Conservation (phyloP, 2,113 vertebrate genomes). For the Vulpes lagopus region DNA sequence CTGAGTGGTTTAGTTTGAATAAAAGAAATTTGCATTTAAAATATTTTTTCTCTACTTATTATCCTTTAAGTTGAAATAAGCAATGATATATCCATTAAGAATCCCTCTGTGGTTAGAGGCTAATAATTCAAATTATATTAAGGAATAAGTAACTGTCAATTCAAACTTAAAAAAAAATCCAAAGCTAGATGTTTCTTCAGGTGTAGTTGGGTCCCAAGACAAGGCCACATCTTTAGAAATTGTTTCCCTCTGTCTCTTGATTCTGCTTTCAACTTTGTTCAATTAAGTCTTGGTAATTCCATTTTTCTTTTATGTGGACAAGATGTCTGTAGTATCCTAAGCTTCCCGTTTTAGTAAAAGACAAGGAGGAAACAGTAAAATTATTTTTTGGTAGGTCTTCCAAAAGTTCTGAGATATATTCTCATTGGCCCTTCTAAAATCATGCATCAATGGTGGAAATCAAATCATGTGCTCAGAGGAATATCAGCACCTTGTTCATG, state of each 20-base stretch:
- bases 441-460: not conserved
- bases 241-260: not conserved
- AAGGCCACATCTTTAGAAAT: not conserved
- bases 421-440: not conserved
- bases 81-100: not conserved
- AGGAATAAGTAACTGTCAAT: not conserved
- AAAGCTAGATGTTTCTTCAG: not conserved
- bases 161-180: not conserved
- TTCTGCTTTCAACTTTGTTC: not conserved
- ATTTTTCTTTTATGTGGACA: not conserved
- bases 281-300: too few relatives aligned
- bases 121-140: not conserved
- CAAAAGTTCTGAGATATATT: not conserved
- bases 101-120: not conserved
- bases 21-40: not conserved
- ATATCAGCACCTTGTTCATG: not conserved
- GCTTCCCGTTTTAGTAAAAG: not conserved
- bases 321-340: not conserved
- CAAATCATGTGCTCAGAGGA: not conserved
- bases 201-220: not conserved
- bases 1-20: not conserved
- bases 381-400: not conserved
- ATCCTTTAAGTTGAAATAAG: not conserved
- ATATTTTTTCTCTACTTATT: not conserved
- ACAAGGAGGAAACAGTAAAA: not conserved